Percentiles rank a stretch among this genome's conserved stretches.
Evolutionary conservation across 2,797 vertebrate species (phyloP).

Genomic region (Manis javanica): DNA sequence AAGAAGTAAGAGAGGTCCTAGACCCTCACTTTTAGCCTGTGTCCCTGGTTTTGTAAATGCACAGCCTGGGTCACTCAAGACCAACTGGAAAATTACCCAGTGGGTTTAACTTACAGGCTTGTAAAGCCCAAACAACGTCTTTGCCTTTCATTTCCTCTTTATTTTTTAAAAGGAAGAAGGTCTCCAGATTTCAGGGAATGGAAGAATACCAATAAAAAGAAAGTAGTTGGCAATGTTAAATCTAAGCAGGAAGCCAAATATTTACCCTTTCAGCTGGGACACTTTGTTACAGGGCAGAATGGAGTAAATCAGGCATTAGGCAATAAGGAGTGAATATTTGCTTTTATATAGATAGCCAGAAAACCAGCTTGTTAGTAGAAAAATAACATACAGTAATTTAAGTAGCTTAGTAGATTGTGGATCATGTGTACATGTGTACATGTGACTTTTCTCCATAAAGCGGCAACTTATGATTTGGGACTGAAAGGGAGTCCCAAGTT

Average conservation of each 20-base stretch:
- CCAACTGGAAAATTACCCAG: rapidly evolving
- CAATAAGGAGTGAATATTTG: background rate
- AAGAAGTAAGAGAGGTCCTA: background rate
- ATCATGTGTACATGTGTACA: background rate
- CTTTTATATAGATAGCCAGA: background rate
- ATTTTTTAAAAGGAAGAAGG: background rate
- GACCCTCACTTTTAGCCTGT: background rate
- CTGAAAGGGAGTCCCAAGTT: background rate
- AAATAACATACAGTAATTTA: background rate
- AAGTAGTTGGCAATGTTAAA: background rate
- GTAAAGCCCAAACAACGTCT: background rate
- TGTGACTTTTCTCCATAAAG: background rate
- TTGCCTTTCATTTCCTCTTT: background rate
- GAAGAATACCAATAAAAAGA: background rate
- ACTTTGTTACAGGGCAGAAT: background rate
- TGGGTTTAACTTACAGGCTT: background rate
- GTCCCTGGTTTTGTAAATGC: background rate
- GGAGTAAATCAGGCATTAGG: background rate
- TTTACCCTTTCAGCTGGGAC: background rate
- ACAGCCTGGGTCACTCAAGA: background rate
- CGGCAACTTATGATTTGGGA: constrained; percentile 6
- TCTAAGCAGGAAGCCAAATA: background rate
- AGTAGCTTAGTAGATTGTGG: background rate
- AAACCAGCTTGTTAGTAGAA: background rate
- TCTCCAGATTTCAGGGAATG: background rate